Base-by-base conservation (phyloP, 92 coral and sea anemone species). In the Heteractis magnifica region DNA sequence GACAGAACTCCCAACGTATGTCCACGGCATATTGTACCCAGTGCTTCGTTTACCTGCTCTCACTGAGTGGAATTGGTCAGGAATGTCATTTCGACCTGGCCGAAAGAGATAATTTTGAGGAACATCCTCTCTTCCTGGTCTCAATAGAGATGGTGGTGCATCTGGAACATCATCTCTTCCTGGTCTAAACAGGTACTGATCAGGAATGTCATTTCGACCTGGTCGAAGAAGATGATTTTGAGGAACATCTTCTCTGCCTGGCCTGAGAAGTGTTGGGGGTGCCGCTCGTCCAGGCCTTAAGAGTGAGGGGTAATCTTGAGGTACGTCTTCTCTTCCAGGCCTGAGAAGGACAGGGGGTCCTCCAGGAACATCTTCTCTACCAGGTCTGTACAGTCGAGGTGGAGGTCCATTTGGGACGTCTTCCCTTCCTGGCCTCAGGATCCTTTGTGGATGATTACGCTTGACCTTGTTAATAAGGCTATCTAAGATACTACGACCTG, bases 21-120 rank as follows among this genome's bases (percentile, higher is more conserved):
- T 85, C 88, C 88, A 85, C 10, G 88, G 88, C 88, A 85, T 85
- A 51, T 78, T 77, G 81, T 85, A 85, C 11, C 55, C 76, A 70
- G 70, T 26, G 49, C 82, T 79, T 55, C 83, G 68, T 70, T 72
- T 79, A 12, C 88, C 88, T 15, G 88, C 65, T 70, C 88, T 52
- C 14, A 85, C 83, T 4, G 71, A 5, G 19, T 20, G 18, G 41
- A 9, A 51, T 79, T 85, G 88, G 50, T 52, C 75, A 23, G 74
- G 70, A 51, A 18, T 53, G 5, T 48, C 12, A 21, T 76, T 20
- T 75, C 86, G 13, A 4, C 80, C 86, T 8, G 86, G 86, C 75
- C 86, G 73, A 11, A 75, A 62, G 70, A 62, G 70, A 34, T 71
- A 64, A 44, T 77, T 19, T n/a, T 70, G 77, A 49, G 78, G 78